A percentile compares a stretch with the other conserved stretches of the same genome.
Evolutionary conservation across 2,888 invertebrate species (phyloP).

Genomic region (Eubasilissa splendida): DNA sequence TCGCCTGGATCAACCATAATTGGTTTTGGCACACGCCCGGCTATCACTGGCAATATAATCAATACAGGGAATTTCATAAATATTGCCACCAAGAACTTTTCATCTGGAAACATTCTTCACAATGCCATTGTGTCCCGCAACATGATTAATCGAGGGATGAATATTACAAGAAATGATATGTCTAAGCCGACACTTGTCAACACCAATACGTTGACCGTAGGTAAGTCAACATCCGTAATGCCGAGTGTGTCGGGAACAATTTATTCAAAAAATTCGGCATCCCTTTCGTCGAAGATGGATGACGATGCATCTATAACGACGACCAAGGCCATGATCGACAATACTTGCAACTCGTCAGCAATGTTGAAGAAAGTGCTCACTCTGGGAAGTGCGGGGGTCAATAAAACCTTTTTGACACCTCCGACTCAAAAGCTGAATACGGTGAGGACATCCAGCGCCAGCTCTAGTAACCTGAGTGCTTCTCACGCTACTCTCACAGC

Average conservation of each 20-base stretch:
- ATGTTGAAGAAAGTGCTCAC: constrained; percentile 72
- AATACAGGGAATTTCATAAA: constrained; percentile 69
- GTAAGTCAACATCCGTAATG: constrained; percentile 64
- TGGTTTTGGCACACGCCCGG: constrained; percentile 68
- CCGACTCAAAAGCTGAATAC: constrained; percentile 64
- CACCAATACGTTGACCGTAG: constrained; percentile 60
- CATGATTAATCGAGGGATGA: constrained; percentile 65
- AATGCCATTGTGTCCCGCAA: constrained; percentile 71
- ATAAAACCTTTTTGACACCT: constrained; percentile 69
- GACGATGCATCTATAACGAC: constrained; percentile 70
- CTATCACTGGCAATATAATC: constrained; percentile 65
- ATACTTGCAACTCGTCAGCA: constrained; percentile 71
- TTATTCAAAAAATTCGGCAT: constrained; percentile 59
- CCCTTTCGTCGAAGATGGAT: constrained; percentile 54
- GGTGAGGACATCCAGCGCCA: constrained; percentile 63
- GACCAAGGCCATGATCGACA: constrained; percentile 71
- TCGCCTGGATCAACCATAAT: constrained; percentile 71
- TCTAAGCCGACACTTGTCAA: constrained; percentile 43
- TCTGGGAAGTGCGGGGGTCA: constrained; percentile 68
- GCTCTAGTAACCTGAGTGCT: constrained; percentile 69
- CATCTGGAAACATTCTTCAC: constrained; percentile 71
- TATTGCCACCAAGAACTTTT: constrained; percentile 69
- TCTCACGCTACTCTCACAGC: constrained; percentile 71
- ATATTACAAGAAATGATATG: constrained; percentile 50
- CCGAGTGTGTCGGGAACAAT: constrained; percentile 66